Conservation (phyloP, 2,797 vertebrate species). For the Neoniphon sammara region DNA sequence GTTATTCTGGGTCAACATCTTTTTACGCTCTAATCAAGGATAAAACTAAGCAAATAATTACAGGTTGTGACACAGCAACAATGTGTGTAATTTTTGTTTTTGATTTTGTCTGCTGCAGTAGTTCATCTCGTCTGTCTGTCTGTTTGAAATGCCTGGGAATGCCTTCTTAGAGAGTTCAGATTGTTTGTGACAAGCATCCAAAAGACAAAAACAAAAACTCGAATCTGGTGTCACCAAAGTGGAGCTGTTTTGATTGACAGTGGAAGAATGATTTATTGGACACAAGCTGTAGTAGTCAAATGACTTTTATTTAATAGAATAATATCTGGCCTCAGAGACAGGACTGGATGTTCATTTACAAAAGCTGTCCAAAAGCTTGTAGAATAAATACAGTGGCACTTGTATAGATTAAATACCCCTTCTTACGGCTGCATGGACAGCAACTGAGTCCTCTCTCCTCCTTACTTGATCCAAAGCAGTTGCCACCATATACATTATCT, state of each 20-base stretch:
- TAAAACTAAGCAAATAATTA: background rate
- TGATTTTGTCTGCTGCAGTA: no score
- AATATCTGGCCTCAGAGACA: constrained; percentile 8
- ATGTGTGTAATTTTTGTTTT: background rate
- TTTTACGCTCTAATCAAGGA: constrained; percentile 19
- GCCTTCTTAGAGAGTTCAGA: no score
- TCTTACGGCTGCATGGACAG: background rate
- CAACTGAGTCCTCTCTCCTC: constrained; percentile 10
- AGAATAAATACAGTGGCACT: background rate
- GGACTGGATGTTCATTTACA: constrained; percentile 12
- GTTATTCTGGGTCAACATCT: constrained; percentile 39
- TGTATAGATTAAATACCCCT: constrained; percentile 24
- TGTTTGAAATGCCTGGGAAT: no score
- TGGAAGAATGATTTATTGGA: constrained; percentile 27
- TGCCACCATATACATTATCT: constrained; percentile 27
- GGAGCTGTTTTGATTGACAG: constrained; percentile 14
- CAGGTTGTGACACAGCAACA: background rate
- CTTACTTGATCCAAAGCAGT: constrained; percentile 49
- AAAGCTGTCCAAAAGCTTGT: constrained; percentile 9
- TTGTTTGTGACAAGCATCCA: background rate
- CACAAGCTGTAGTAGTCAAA: constrained; percentile 6
- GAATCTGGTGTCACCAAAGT: background rate
- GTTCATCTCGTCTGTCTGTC: no score
- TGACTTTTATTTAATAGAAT: constrained; percentile 6
- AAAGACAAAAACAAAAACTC: constrained; percentile 23